phyloP scores from a whole-genome alignment of 2,113 vertebrate genomes.

The Machaerirhynchus nigripectus region DNA sequence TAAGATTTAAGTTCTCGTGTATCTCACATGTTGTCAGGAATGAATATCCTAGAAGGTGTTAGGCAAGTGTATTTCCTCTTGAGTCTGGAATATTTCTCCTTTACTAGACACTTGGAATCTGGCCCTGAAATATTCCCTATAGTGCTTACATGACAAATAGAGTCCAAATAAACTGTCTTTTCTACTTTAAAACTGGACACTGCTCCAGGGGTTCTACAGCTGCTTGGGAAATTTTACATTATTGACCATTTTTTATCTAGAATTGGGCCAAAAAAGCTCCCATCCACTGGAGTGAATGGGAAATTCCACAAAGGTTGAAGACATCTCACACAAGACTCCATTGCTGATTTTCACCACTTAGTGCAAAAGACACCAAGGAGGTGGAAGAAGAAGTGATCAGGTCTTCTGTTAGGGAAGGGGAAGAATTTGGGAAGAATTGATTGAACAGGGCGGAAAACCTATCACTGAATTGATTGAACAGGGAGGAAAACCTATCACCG shows the following conservation, averaged over 20 bases:
- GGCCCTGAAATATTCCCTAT: not conserved
- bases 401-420: not conserved
- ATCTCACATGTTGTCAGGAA: not conserved
- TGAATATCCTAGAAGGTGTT: not conserved
- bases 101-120: not conserved
- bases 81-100: not conserved
- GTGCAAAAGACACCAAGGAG: not conserved
- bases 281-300: not conserved
- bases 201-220: not conserved
- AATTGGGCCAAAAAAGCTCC: not conserved
- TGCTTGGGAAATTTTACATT: not conserved
- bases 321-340: rapidly evolving
- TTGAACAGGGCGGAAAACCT: not conserved
- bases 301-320: not conserved
- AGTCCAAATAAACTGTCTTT: not conserved
- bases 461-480: not conserved
- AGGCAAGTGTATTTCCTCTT: not conserved
- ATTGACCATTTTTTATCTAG: not conserved
- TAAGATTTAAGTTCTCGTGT: not conserved
- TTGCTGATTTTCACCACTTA: not conserved
- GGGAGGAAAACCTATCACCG: not conserved
- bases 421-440: not conserved
- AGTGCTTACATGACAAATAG: not conserved
- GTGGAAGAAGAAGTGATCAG: not conserved
- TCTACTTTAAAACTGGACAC: not conserved